These are phyloP conservation scores for Tolmerus cingulatus DNA, from an alignment of 2,888 invertebrate species.

Conservation along the genomic window DNA sequence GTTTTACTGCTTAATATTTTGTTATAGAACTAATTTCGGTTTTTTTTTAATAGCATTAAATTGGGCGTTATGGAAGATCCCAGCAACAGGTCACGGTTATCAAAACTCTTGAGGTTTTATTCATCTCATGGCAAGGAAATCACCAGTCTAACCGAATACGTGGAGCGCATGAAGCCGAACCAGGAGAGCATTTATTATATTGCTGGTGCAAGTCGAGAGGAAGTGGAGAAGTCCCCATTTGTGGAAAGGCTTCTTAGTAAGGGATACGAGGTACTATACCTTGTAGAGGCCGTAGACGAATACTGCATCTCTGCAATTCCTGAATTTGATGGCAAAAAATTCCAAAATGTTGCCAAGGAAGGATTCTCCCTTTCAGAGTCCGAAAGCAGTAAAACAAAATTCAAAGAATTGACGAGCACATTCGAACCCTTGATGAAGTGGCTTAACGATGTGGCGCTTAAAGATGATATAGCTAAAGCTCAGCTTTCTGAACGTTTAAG, in stretches of 20 bases:
- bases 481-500: constrained; percentile 86
- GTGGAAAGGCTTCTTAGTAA: constrained; percentile 91
- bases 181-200: constrained; percentile 97
- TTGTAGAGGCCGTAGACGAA: constrained; percentile 97
- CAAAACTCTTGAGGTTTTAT: constrained; percentile 91
- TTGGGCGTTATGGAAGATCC: constrained; percentile 98
- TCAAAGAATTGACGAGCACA: constrained; percentile 77
- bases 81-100: constrained; percentile 92
- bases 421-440: constrained; percentile 92
- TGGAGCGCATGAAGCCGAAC: constrained; percentile 91
- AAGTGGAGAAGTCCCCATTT: constrained; percentile 92
- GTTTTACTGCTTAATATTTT: neutral
- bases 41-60: constrained; percentile 73
- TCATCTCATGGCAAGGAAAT: constrained; percentile 76
- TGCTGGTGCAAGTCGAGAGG: constrained; percentile 85
- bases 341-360: constrained; percentile 99
- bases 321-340: constrained; percentile 98
- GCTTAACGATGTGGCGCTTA: constrained; percentile 83
- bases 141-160: constrained; percentile 87
- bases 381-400: constrained; percentile 74
- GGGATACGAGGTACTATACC: constrained; percentile 93
- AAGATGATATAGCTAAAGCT: constrained; percentile 81
- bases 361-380: constrained; percentile 86
- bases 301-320: constrained; percentile 95
- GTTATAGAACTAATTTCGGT: neutral